These are phyloP conservation scores for Fulmarus glacialis DNA, from an alignment of 2,113 vertebrate genomes.

Conservation along the genomic window DNA sequence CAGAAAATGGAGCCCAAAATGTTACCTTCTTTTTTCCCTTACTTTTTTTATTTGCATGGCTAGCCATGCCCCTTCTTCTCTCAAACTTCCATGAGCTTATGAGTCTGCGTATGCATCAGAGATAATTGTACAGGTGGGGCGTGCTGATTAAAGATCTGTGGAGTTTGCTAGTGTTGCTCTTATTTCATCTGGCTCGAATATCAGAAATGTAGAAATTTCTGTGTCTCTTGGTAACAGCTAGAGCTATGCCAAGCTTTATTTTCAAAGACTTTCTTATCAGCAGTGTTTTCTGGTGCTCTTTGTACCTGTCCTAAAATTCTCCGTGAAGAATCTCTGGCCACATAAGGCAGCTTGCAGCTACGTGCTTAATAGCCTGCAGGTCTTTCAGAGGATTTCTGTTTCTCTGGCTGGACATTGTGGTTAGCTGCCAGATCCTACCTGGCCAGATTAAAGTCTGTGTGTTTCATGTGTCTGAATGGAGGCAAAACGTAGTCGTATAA, in stretches of 20 bases:
- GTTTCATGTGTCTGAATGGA: not conserved
- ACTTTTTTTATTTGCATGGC: not conserved
- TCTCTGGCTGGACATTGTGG: not conserved
- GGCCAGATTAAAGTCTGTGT: not conserved
- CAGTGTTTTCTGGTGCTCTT: not conserved
- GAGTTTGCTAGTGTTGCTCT: not conserved
- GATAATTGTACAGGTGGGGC: not conserved
- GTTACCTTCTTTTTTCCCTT: not conserved
- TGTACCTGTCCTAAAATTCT: not conserved
- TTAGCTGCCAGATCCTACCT: not conserved
- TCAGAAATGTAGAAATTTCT: not conserved
- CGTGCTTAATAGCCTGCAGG: not conserved
- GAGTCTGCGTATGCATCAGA: not conserved
- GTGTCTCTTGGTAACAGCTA: not conserved
- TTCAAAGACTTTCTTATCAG: not conserved
- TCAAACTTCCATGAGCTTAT: accelerated
- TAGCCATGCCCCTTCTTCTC: not conserved
- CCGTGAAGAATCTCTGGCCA: not conserved
- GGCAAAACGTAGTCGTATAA: accelerated
- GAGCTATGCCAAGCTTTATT: not conserved
- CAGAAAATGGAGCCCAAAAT: not conserved
- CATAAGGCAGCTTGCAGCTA: not conserved
- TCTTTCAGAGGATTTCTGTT: not conserved
- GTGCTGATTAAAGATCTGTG: not conserved
- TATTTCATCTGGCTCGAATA: not conserved